Evolutionary conservation across 2,797 vertebrate species (phyloP).

Genomic region (Poecilia wingei): DNA sequence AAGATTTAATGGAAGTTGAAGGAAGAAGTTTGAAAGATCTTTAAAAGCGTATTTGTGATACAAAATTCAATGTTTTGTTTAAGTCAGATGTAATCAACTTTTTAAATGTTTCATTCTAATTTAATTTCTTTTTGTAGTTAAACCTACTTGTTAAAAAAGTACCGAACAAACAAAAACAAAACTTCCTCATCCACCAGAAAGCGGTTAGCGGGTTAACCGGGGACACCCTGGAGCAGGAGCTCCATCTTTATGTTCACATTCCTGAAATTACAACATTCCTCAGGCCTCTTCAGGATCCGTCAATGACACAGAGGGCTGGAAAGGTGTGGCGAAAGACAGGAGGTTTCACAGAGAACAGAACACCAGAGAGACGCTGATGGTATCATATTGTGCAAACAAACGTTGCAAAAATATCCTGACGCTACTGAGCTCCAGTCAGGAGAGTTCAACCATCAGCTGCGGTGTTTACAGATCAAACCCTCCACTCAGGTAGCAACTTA

Average conservation of each 20-base stretch:
- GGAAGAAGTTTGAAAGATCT: background rate
- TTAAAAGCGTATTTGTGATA: background rate
- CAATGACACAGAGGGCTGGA: background rate
- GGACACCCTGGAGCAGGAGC: constrained; percentile 48
- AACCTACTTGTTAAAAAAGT: no score
- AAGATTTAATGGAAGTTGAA: background rate
- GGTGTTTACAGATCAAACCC: constrained; percentile 53
- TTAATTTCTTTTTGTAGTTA: background rate
- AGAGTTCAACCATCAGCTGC: constrained; percentile 49
- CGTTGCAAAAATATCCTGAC: constrained; percentile 28
- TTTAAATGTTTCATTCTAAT: background rate
- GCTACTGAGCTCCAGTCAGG: constrained; percentile 14
- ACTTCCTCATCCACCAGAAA: background rate
- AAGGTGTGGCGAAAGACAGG: constrained; percentile 5
- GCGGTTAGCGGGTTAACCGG: constrained; percentile 22
- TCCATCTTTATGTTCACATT: constrained; percentile 64
- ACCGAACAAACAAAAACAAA: background rate
- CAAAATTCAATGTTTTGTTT: background rate
- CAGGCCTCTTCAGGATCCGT: constrained; percentile 42
- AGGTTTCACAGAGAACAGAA: constrained; percentile 12
- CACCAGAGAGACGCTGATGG: background rate
- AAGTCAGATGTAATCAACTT: background rate
- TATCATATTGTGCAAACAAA: constrained; percentile 28
- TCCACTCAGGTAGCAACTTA: constrained; percentile 22
- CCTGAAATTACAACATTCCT: constrained; percentile 71